These are phyloP conservation scores for Scotopteryx bipunctaria DNA, from an alignment of 2,888 invertebrate species.

Conservation along the genomic window DNA sequence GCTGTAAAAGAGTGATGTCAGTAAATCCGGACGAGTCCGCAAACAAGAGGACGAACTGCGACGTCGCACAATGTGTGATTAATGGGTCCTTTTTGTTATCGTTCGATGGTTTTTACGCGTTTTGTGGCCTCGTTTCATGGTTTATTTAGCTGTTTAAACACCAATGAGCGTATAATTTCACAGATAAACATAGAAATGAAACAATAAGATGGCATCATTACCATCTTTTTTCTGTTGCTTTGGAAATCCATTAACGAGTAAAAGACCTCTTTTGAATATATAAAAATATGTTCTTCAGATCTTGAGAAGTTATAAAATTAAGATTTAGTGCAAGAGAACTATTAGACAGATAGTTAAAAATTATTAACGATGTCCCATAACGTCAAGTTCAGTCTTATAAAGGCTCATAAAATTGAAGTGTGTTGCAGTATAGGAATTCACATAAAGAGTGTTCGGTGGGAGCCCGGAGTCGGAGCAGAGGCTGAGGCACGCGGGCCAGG, in stretches of 20 bases:
- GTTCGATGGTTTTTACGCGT: constrained; percentile 73
- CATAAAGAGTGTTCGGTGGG: constrained; percentile 64
- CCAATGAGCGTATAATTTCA: constrained; percentile 70
- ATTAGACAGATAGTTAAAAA: constrained; percentile 63
- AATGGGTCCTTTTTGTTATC: constrained; percentile 78
- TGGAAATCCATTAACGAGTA: constrained; percentile 24
- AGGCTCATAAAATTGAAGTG: constrained; percentile 72
- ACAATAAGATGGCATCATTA: constrained; percentile 51
- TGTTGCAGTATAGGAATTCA: constrained; percentile 70
- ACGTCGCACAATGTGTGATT: constrained; percentile 78
- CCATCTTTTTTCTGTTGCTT: constrained; percentile 24
- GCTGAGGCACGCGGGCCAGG: constrained; percentile 28
- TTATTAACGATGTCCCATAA: constrained; percentile 67
- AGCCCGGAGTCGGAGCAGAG: constrained; percentile 28
- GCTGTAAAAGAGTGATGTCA: constrained; percentile 65
- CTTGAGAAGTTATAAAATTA: constrained; percentile 41
- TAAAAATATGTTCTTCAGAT: constrained; percentile 23
- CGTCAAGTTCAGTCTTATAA: constrained; percentile 63
- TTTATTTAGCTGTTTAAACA: constrained; percentile 75
- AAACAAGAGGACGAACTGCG: constrained; percentile 71
- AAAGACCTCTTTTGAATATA: constrained; percentile 30
- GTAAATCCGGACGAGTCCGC: constrained; percentile 70
- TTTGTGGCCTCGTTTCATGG: constrained; percentile 80
- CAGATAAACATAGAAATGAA: constrained; percentile 52
- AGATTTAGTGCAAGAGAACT: constrained; percentile 51